Evolutionary conservation across 2,113 vertebrate species (phyloP).

Genomic region (Phrynosoma platyrhinos): DNA sequence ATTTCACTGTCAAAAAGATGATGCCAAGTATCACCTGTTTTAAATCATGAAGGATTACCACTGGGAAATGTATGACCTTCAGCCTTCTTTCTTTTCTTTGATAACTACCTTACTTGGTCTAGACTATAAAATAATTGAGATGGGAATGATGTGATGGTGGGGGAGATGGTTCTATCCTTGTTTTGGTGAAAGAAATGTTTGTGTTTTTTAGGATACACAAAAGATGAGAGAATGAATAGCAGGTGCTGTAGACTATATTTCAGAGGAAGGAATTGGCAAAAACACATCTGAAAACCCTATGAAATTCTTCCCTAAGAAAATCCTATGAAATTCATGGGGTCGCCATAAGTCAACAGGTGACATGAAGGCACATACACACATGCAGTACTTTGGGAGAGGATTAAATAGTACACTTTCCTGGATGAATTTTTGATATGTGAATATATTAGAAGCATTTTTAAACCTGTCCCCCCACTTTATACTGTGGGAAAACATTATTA

Average conservation of each 20-base stretch:
- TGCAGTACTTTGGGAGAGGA: background rate
- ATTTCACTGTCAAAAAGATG: background rate
- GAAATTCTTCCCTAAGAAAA: no score
- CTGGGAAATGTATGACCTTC: background rate
- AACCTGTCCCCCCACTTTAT: background rate
- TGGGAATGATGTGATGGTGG: background rate
- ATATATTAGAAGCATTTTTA: background rate
- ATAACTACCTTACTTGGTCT: background rate
- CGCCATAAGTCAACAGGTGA: no score
- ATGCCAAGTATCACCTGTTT: background rate
- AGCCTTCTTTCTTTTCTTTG: no score
- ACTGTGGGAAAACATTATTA: background rate
- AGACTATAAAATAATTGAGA: background rate
- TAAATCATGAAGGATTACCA: background rate
- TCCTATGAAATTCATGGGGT: no score
- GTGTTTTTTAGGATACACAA: background rate
- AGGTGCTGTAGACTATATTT: background rate
- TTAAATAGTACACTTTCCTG: no score
- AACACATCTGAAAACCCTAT: background rate
- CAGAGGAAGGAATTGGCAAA: background rate
- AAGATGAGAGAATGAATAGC: background rate
- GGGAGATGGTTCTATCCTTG: background rate
- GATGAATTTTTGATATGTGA: background rate
- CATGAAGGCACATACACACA: background rate
- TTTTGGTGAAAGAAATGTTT: background rate